Evolutionary conservation across 2,113 vertebrate species (phyloP).

Genomic region (Percopsis transmontana): DNA sequence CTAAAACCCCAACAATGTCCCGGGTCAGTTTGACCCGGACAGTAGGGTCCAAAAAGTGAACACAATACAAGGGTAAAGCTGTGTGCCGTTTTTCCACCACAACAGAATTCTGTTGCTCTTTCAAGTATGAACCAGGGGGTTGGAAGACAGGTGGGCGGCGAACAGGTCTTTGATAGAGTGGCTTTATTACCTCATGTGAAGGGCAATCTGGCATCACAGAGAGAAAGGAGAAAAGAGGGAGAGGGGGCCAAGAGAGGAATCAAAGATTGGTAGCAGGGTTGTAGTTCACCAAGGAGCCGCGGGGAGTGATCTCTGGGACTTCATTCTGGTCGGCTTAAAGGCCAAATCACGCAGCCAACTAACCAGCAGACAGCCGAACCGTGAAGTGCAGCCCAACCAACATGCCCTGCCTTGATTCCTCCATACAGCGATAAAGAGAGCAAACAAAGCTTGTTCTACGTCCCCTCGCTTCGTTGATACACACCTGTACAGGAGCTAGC

Average conservation of each 20-base stretch:
- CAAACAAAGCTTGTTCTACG: background rate
- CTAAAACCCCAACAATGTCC: too few relatives aligned
- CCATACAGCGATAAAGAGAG: background rate
- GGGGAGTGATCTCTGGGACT: conserved; percentile 29
- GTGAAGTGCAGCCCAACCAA: background rate
- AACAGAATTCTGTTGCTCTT: conserved; percentile 32
- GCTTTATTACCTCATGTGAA: conserved; percentile 76
- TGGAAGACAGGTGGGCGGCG: conserved; percentile 36
- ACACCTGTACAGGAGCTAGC: background rate
- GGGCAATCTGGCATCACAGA: conserved; percentile 69
- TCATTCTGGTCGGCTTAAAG: conserved; percentile 21
- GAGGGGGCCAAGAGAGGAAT: background rate
- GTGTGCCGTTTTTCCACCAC: conserved; percentile 34
- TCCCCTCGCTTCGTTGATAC: background rate
- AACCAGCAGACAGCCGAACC: conserved; percentile 28
- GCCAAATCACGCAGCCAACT: conserved; percentile 41
- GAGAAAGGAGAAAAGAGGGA: conserved; percentile 34
- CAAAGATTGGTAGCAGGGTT: conserved; percentile 18
- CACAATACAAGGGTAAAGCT: too few relatives aligned
- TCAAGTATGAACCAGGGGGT: conserved; percentile 21
- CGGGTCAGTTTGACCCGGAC: too few relatives aligned
- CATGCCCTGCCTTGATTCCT: conserved; percentile 3
- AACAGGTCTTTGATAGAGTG: conserved; percentile 72
- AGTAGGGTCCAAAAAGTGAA: too few relatives aligned
- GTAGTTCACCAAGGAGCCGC: conserved; percentile 11